These are phyloP conservation scores for Spisula subtruncata DNA, from an alignment of 2,888 invertebrate genomes.

Conservation along the genomic window DNA sequence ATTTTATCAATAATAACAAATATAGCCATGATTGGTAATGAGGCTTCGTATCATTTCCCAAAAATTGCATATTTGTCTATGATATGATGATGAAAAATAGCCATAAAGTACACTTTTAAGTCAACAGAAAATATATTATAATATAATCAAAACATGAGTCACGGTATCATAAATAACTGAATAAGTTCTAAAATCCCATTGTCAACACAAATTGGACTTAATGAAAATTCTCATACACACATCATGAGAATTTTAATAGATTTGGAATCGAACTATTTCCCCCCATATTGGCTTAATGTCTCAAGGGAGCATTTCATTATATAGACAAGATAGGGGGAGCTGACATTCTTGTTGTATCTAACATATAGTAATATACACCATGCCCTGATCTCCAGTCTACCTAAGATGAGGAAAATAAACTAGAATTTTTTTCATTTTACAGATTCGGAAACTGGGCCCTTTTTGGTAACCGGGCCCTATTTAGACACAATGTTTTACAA, in stretches of 20 bases:
- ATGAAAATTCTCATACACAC: not conserved
- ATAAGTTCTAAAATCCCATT: conserved; percentile 22
- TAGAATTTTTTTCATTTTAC: too few relatives aligned
- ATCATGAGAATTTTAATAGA: not conserved
- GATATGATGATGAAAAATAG: conserved; percentile 28
- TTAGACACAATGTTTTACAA: too few relatives aligned
- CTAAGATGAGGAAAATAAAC: not conserved
- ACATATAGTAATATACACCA: not conserved
- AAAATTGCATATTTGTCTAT: conserved; percentile 41
- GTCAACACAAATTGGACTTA: conserved; percentile 14
- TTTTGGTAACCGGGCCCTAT: too few relatives aligned
- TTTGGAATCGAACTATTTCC: not conserved
- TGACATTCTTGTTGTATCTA: not conserved
- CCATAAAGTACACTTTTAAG: conserved; percentile 25
- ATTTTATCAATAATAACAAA: not conserved
- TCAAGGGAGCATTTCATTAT: not conserved
- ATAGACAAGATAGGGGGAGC: not conserved
- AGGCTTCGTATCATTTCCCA: conserved; percentile 7
- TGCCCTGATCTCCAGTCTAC: too few relatives aligned
- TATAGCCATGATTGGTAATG: not conserved
- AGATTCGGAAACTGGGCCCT: too few relatives aligned
- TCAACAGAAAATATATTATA: conserved; percentile 21
- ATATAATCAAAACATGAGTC: not conserved
- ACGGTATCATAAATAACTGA: conserved; percentile 42
- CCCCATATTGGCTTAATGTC: not conserved